phyloP scores from a whole-genome alignment of 2,888 invertebrate species.

The Empis livida region DNA sequence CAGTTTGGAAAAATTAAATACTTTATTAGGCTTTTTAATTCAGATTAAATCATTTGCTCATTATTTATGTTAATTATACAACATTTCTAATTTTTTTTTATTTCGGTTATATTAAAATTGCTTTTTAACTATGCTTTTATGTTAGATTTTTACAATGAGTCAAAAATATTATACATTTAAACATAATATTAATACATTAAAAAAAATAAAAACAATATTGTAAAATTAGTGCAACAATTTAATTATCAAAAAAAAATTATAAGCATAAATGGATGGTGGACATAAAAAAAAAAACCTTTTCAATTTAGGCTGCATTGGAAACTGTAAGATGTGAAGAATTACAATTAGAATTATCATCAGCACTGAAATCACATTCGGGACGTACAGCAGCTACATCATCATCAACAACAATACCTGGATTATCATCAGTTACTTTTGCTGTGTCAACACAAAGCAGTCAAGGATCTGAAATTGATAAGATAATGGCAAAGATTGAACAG shows the following conservation, averaged over 20 bases:
- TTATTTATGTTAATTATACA: no score
- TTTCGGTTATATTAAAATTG: no score
- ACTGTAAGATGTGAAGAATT: constrained; percentile 76
- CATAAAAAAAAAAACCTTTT: constrained; percentile 3
- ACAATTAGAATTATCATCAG: constrained; percentile 69
- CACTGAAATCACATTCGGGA: constrained; percentile 43
- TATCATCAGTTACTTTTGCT: constrained; percentile 23
- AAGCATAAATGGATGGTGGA: not conserved
- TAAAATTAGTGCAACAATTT: not conserved
- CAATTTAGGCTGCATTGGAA: constrained; percentile 46
- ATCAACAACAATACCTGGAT: constrained; percentile 18
- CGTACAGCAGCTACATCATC: constrained; percentile 22
- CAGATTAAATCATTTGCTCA: no score
- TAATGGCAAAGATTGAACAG: constrained; percentile 92
- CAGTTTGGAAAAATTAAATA: no score
- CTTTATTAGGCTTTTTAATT: no score
- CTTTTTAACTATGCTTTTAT: no score
- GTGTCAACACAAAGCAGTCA: constrained; percentile 36
- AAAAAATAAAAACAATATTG: no score
- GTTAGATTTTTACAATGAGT: no score
- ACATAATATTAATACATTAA: no score
- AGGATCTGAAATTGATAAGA: constrained; percentile 76
- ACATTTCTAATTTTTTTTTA: no score
- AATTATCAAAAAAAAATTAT: not conserved
- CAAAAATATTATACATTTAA: not conserved